Conservation (phyloP, 2,888 invertebrate genomes). For the Cordilura impudica region DNA sequence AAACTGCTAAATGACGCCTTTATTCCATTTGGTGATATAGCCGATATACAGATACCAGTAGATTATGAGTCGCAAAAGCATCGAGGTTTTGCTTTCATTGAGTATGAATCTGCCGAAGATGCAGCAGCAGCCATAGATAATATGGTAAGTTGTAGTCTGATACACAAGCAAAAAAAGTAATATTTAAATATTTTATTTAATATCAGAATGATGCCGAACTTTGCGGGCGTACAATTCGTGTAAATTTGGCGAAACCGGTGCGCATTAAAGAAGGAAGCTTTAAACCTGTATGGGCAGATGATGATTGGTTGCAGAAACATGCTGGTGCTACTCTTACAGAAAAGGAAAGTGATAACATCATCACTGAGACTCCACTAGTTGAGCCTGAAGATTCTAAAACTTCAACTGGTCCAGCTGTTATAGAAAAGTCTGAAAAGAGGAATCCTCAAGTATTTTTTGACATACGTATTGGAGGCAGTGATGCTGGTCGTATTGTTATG, state of each 20-base stretch:
- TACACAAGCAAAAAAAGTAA: background rate
- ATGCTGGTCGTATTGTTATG: conserved; percentile 93
- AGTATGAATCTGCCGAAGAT: conserved; percentile 98
- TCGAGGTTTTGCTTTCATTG: conserved; percentile 98
- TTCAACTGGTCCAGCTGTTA: conserved; percentile 72
- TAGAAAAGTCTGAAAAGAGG: conserved; percentile 77
- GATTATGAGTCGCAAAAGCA: conserved; percentile 99
- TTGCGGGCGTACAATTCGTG: conserved; percentile 96
- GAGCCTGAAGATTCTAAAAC: conserved; percentile 68
- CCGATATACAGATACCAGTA: conserved; percentile 97
- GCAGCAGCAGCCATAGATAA: conserved; percentile 99
- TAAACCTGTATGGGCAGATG: conserved; percentile 98
- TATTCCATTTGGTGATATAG: conserved; percentile 98
- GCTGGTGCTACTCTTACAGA: conserved; percentile 89
- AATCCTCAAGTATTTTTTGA: conserved; percentile 98
- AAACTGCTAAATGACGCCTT: conserved; percentile 97
- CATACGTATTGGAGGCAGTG: conserved; percentile 92
- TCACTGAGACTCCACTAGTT: conserved; percentile 70
- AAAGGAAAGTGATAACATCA: conserved; percentile 77
- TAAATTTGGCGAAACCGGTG: conserved; percentile 98
- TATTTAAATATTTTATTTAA: background rate
- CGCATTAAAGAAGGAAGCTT: conserved; percentile 97
- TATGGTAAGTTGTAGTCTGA: conserved; percentile 83
- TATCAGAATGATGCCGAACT: conserved; percentile 96
- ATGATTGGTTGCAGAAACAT: conserved; percentile 98